Base-by-base conservation (phyloP, 1,140 invertebrate species). In the Listronotus bonariensis region DNA sequence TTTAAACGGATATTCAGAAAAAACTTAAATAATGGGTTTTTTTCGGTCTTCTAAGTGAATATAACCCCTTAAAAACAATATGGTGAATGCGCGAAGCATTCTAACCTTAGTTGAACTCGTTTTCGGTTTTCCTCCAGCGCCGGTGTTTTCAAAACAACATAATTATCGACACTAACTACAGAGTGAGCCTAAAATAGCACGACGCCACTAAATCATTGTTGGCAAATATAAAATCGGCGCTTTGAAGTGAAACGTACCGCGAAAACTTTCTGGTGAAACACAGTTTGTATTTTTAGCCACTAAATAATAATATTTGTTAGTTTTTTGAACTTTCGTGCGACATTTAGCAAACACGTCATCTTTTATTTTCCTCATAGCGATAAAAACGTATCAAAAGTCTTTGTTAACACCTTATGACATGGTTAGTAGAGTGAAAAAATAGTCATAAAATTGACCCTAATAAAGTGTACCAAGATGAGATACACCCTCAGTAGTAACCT, bases 71-170 rank as follows among this genome's bases (percentile, higher is more conserved):
- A 12, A 42, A 42, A 42, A 15, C 12, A n/a, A 6, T 7, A 15
- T n/a, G 41, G 11, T 15, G 11, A 42, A 42, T 15, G 12, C 11
- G 11, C 14, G 5, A 4, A 8, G n/a, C 2, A 43, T 14, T 18
- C 31, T 31, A 36, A 7, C 31, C 34, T 52, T 36, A 52, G 36
- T 7, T 36, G 0, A 7, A 6, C 7, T 1, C 31, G 18, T 49
- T 49, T 20, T 26, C 7, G n/a, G 46, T 38, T 38, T 52, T n/a
- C 49, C 3, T 32, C 4, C 49, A 18, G 49, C 49, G 49, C 49
- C 31, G n/a, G 49, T 52, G 49, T 52, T 52, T 52, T 52, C 26
- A 52, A 52, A 52, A 52, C 49, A 36, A 36, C 49, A 36, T 52
- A 20, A 52, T 52, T 52, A 52, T 52, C 31, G 49, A 52, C 31